These are phyloP conservation scores for Sesia bembeciformis DNA, from an alignment of 2,888 invertebrate species.

Conservation along the genomic window DNA sequence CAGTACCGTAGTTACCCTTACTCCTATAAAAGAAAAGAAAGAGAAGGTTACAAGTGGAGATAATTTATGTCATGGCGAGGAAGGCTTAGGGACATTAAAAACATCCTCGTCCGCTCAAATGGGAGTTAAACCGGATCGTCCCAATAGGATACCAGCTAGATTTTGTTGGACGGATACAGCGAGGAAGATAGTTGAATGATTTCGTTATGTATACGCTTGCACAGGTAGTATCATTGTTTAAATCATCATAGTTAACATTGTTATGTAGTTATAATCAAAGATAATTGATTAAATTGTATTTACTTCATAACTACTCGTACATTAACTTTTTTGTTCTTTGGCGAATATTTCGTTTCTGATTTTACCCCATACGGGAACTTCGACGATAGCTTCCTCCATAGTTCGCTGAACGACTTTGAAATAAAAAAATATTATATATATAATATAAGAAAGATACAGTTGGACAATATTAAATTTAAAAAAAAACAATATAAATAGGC, in stretches of 20 bases:
- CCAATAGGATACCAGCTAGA: constrained; percentile 38
- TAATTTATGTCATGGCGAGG: not conserved
- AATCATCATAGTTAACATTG: not conserved
- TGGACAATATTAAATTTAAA: too few relatives aligned
- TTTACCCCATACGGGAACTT: not conserved
- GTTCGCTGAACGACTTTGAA: too few relatives aligned
- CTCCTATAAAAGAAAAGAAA: constrained; percentile 6
- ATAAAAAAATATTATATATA: too few relatives aligned
- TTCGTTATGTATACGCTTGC: not conserved
- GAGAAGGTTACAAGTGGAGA: constrained; percentile 30
- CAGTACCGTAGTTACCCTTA: constrained; percentile 13
- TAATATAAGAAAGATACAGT: too few relatives aligned
- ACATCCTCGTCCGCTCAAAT: not conserved
- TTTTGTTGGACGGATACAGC: constrained; percentile 60
- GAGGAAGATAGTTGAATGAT: constrained; percentile 15
- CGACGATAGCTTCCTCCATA: too few relatives aligned
- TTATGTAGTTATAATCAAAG: not conserved
- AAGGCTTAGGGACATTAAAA: not conserved
- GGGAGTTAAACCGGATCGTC: constrained; percentile 2
- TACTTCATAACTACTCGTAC: not conserved
- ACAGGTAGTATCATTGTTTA: not conserved
- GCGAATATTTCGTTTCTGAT: not conserved
- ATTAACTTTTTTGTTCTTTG: not conserved
- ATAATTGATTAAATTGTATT: not conserved
- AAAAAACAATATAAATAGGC: too few relatives aligned